phyloP scores from a whole-genome alignment of 2,888 invertebrate species.

The Orgyia antiqua region DNA sequence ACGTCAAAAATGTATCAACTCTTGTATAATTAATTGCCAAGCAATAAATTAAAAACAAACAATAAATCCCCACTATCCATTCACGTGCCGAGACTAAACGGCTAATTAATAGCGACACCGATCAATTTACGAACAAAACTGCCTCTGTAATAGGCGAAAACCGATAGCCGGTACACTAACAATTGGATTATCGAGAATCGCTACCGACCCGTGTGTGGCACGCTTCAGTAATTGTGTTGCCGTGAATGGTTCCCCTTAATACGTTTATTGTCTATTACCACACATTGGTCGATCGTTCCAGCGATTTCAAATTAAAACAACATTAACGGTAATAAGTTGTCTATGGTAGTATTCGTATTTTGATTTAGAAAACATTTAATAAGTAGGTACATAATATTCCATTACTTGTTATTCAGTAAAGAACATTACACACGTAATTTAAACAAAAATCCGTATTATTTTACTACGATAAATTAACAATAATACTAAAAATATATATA shows the following conservation, averaged over 20 bases:
- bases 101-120: constrained; percentile 58
- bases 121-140: constrained; percentile 56
- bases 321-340: constrained; percentile 11
- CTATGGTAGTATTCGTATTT: not conserved
- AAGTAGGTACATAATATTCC: too few species aligned
- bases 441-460: too few species aligned
- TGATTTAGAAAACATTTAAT: too few species aligned
- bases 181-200: constrained; percentile 64
- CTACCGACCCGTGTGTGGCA: constrained; percentile 46
- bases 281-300: constrained; percentile 27
- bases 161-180: constrained; percentile 46
- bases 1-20: too few species aligned
- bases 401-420: too few species aligned
- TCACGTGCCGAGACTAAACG: constrained; percentile 46
- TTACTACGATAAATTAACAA: too few species aligned
- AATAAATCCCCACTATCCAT: too few species aligned
- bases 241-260: constrained; percentile 49
- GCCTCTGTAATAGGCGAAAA: constrained; percentile 49
- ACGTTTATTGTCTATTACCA: constrained; percentile 57
- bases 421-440: too few species aligned
- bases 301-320: constrained; percentile 41
- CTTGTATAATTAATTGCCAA: too few species aligned
- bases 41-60: too few species aligned
- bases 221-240: constrained; percentile 60
- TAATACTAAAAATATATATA: too few species aligned